Evolutionary conservation across 2,797 vertebrate genomes (phyloP).

Genomic region (Chloroceryle inda): DNA sequence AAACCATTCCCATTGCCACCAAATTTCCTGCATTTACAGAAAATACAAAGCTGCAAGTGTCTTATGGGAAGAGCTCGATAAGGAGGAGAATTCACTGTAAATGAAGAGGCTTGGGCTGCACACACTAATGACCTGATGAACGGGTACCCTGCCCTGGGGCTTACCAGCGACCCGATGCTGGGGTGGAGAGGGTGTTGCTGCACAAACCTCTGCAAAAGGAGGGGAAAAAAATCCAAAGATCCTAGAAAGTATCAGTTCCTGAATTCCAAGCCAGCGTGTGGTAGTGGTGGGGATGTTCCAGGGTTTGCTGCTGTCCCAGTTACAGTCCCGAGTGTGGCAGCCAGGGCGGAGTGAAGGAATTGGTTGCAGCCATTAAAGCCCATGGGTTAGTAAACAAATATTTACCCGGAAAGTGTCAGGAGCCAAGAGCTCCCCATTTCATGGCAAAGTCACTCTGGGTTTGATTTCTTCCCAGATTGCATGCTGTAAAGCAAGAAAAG

Average conservation of each 20-base stretch:
- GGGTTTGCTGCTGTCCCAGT: not conserved
- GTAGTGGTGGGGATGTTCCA: not conserved
- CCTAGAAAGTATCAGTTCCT: not conserved
- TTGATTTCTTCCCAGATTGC: not conserved
- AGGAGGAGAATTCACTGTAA: not conserved
- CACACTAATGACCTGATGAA: rapidly evolving
- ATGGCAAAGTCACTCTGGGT: not conserved
- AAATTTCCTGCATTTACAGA: not conserved
- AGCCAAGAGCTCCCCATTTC: not conserved
- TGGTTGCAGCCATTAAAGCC: not conserved
- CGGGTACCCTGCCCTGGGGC: rapidly evolving
- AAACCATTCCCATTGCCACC: not conserved
- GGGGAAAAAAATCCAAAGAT: not conserved
- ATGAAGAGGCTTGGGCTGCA: not conserved
- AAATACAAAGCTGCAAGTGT: not conserved
- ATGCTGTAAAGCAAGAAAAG: not conserved
- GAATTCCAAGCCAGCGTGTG: not conserved
- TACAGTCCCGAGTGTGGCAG: rapidly evolving
- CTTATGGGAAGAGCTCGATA: rapidly evolving
- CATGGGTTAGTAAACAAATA: not conserved
- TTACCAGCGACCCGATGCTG: not conserved
- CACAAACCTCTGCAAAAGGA: not conserved
- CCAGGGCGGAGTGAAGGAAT: not conserved
- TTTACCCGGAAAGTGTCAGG: not conserved
- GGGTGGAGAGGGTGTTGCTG: not conserved